Percentiles rank a stretch among this genome's conserved stretches.
phyloP scores from a whole-genome alignment of 2,797 vertebrate genomes.

The Cynodonichthys magdalenae region DNA sequence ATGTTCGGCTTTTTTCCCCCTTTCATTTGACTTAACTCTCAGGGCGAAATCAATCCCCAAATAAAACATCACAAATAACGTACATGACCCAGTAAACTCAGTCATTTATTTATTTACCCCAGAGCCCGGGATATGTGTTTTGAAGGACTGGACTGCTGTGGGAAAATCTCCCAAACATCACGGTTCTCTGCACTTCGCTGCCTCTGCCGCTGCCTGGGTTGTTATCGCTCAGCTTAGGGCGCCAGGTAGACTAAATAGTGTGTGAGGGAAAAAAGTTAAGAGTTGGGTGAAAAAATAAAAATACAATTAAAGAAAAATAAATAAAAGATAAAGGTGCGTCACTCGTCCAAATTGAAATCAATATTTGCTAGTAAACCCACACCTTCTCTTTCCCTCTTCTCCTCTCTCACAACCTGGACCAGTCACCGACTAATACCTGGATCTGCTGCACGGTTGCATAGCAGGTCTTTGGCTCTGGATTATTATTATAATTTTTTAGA shows the following conservation, averaged over 20 bases:
- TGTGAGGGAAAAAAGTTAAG: background rate
- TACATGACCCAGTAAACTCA: conserved; percentile 30
- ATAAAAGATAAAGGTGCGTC: background rate
- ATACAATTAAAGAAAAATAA: background rate
- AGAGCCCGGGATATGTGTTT: background rate
- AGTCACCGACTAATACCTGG: conserved; percentile 24
- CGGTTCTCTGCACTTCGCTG: conserved; percentile 21
- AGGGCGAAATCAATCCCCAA: background rate
- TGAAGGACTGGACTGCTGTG: conserved; percentile 14
- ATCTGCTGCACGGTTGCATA: conserved; percentile 19
- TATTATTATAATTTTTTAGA: background rate
- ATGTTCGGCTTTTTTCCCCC: conserved; percentile 10
- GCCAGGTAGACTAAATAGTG: conserved; percentile 31
- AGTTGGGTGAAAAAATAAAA: background rate
- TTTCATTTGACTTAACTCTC: conserved; percentile 15
- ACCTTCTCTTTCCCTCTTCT: background rate
- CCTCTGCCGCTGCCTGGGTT: background rate
- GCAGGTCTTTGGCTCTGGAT: background rate
- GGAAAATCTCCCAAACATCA: conserved; percentile 39
- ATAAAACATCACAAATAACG: background rate
- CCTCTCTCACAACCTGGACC: conserved; percentile 23
- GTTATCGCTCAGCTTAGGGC: conserved; percentile 18
- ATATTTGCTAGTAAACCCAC: conserved; percentile 19
- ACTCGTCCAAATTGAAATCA: conserved; percentile 5
- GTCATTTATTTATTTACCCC: conserved; percentile 17